These are phyloP conservation scores for Conus canariensis DNA, from an alignment of 2,888 invertebrate species.

Conservation along the genomic window DNA sequence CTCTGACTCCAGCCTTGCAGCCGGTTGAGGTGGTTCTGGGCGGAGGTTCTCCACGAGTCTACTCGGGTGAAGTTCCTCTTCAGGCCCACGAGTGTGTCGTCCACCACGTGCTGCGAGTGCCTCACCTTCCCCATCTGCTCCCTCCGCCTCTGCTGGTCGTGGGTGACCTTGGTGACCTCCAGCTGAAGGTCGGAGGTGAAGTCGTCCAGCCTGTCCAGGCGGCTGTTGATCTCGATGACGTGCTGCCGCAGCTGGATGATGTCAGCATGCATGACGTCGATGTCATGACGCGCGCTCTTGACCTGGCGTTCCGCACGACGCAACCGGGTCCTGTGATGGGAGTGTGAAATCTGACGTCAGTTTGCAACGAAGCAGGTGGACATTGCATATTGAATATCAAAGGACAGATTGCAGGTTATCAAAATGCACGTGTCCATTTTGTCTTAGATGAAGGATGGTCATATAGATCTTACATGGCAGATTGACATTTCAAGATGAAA, in stretches of 20 bases:
- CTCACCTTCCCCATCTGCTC: conserved; percentile 47
- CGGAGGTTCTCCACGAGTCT: background rate
- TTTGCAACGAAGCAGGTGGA: background rate
- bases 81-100: background rate
- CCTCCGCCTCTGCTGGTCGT: conserved; percentile 53
- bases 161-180: conserved; percentile 35
- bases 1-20: background rate
- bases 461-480: too few species aligned
- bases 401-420: too few species aligned
- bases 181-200: conserved; percentile 53
- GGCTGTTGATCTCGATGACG: conserved; percentile 60
- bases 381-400: too few species aligned
- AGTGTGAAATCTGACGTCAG: background rate
- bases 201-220: conserved; percentile 56
- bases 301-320: conserved; percentile 33
- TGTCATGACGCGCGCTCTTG: conserved; percentile 14
- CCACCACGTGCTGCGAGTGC: background rate
- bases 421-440: too few species aligned
- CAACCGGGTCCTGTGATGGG: conserved; percentile 40
- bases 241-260: conserved; percentile 66
- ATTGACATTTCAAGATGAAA: too few species aligned
- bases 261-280: conserved; percentile 57
- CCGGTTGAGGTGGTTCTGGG: background rate
- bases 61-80: conserved; percentile 7
- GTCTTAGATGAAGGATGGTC: too few species aligned